Base-by-base conservation (phyloP, 1,140 invertebrate species). In the Drosophila ananassae region DNA sequence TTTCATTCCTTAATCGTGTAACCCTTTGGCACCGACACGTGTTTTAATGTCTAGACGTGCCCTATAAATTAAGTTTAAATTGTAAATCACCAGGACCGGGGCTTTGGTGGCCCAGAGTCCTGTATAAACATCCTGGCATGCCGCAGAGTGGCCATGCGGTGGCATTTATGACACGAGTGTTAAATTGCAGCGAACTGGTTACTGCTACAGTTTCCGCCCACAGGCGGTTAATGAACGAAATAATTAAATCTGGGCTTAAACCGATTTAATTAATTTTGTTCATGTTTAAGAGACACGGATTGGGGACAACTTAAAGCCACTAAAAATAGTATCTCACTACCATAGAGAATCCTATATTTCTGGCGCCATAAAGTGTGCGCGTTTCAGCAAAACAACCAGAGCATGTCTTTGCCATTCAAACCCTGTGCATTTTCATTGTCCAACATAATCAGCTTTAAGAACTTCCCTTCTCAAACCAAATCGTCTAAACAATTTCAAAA, bases 201-300 rank as follows among this genome's bases (percentile, higher is more conserved):
- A n/a, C n/a, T n/a, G n/a, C 10, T 44, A n/a, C 41, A 9, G 32
- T 12, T 37, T 37, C 28, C 25, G 22, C 8, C 30, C 34, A 61
- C 39, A 34, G 50, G 51, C 51, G 30, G 3, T 48, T 21, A 56
- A 39, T 53, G 32, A 57, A 32, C 32, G 12, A 47, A 10, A 17
- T 55, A 69, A 69, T 69, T 56, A 69, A 69, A 56, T 68, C 51
- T 12, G 6, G 2, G 44, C 66, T 56, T 30, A 34, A 69, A 32
- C 25, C 17, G 30, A 39, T 50, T 69, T 57, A 48, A 69, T 56
- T 69, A 50, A 68, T 34, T 69, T 56, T n/a, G 30, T n/a, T 17
- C 3, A 13, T 4, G 22, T 34, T 67, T 21, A 63, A 67, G 22
- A 17, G 25, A 2, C 1, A 5, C 13, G 1, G 6, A 6, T 2